Percentiles rank a stretch among this genome's conserved stretches.
Conservation (phyloP, 2,797 vertebrate genomes). For the Antrozous pallidus region DNA sequence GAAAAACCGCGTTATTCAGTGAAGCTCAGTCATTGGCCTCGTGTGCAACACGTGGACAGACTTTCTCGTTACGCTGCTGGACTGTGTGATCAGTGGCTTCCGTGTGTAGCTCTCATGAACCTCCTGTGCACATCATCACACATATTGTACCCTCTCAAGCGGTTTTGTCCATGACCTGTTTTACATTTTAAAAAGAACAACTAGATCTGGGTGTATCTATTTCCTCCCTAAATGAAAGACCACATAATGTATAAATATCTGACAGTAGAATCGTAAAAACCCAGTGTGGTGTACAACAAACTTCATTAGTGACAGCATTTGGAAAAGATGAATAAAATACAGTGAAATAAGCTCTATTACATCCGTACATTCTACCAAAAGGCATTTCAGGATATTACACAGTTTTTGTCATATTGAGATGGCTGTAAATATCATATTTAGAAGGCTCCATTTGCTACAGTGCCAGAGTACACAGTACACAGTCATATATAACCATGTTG, state of each 20-base stretch:
- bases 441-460: background rate
- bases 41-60: rapidly evolving
- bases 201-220: background rate
- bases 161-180: background rate
- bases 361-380: background rate
- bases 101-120: rapidly evolving
- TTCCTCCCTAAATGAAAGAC: background rate
- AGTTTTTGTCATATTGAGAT: background rate
- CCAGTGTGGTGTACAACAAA: background rate
- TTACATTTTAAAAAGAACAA: background rate
- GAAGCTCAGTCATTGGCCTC: background rate
- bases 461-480: background rate
- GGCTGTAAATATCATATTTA: background rate
- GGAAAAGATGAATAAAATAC: background rate
- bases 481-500: background rate
- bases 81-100: rapidly evolving
- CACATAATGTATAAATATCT: background rate
- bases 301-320: background rate
- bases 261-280: background rate
- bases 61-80: rapidly evolving
- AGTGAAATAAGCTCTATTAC: background rate
- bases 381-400: background rate
- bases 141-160: background rate
- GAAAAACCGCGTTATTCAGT: background rate
- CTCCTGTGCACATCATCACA: rapidly evolving